Conservation (phyloP, 2,797 vertebrate genomes). For the Pteronotus mesoamericanus region DNA sequence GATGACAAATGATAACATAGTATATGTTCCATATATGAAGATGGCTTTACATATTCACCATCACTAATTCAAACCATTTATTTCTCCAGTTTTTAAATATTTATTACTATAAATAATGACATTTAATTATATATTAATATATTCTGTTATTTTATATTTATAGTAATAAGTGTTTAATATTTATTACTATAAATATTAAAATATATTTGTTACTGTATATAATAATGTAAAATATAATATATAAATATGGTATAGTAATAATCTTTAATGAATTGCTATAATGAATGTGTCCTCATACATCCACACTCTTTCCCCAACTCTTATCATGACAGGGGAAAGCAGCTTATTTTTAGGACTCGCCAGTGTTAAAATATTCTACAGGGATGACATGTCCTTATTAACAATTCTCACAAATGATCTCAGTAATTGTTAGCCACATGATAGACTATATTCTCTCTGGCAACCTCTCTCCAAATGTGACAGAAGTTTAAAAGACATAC, state of each 20-base stretch:
- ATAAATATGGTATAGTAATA: neutral
- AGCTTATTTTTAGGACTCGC: neutral
- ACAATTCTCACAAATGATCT: neutral
- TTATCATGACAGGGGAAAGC: neutral
- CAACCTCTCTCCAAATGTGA: neutral
- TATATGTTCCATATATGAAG: neutral
- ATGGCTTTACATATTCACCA: neutral
- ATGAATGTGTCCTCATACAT: neutral
- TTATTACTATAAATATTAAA: neutral
- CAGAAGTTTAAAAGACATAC: conserved; percentile 20
- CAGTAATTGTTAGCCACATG: neutral
- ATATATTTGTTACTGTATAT: neutral
- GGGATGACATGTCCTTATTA: neutral
- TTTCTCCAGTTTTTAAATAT: neutral
- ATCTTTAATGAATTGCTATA: neutral
- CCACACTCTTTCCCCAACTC: neutral
- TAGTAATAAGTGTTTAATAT: too few relatives aligned
- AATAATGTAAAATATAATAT: neutral
- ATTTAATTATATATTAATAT: too few relatives aligned
- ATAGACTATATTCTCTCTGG: neutral
- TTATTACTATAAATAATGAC: neutral
- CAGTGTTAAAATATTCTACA: neutral
- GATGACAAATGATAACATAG: neutral
- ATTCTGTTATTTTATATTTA: too few relatives aligned
- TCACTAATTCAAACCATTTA: neutral